These are phyloP conservation scores for Forficula auricularia DNA, from an alignment of 1,140 invertebrate genomes.

Conservation along the genomic window DNA sequence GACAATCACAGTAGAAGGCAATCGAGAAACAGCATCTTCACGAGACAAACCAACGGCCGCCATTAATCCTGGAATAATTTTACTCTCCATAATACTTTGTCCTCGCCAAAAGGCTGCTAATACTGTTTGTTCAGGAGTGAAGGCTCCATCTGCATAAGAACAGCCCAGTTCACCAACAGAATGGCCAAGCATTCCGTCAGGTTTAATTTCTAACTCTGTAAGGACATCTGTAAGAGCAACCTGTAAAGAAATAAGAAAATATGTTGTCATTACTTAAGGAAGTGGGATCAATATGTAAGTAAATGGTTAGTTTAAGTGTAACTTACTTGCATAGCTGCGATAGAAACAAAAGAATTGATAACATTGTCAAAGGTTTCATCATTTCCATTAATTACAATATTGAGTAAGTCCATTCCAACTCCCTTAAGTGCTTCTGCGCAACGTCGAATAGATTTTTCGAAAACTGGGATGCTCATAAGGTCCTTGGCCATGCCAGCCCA, in stretches of 20 bases:
- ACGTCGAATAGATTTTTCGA: constrained; percentile 56
- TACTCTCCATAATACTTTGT: constrained; percentile 61
- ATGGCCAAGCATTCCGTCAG: constrained; percentile 89
- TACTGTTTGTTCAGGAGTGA: constrained; percentile 83
- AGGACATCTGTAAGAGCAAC: constrained; percentile 79
- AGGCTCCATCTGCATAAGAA: constrained; percentile 88
- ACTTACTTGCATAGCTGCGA: constrained; percentile 75
- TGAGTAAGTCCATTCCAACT: constrained; percentile 61
- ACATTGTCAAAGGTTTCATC: constrained; percentile 64
- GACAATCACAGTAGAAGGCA: constrained; percentile 57
- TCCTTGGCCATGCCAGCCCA: constrained; percentile 86
- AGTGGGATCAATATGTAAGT: too few relatives aligned
- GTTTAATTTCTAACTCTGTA: constrained; percentile 52
- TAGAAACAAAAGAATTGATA: constrained; percentile 76
- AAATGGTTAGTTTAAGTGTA: too few relatives aligned
- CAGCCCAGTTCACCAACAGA: constrained; percentile 90
- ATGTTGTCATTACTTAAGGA: too few relatives aligned
- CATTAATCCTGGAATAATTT: constrained; percentile 58
- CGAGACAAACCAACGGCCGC: constrained; percentile 69
- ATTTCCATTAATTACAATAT: constrained; percentile 58
- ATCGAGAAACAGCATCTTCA: constrained; percentile 59
- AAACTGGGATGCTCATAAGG: constrained; percentile 61
- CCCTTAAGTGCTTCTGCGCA: constrained; percentile 56
- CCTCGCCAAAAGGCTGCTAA: constrained; percentile 85
- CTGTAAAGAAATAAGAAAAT: constrained; percentile 19